These are phyloP conservation scores for Dasyprocta punctata DNA, from an alignment of 2,113 vertebrate species.

Conservation along the genomic window DNA sequence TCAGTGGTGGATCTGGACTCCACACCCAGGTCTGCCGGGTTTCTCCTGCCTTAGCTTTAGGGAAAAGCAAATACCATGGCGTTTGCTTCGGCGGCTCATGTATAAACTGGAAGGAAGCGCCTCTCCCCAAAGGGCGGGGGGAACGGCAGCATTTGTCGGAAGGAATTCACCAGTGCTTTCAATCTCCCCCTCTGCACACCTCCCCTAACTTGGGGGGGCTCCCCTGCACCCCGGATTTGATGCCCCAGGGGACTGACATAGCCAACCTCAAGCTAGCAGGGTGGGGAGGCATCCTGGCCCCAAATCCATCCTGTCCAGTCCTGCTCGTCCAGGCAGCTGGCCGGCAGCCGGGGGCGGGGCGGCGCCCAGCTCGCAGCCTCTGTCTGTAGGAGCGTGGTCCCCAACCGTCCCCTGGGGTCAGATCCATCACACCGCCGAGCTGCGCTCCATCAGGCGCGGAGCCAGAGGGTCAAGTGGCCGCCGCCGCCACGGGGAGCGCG, in stretches of 20 bases:
- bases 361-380: constrained; percentile 70
- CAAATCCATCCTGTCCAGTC: not conserved
- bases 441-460: constrained; percentile 84
- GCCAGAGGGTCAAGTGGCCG: constrained; percentile 88
- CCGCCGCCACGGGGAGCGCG: constrained; percentile 87
- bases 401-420: constrained; percentile 87
- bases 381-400: constrained; percentile 80
- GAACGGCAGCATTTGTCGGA: not conserved
- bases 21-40: not conserved
- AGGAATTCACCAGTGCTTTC: not conserved
- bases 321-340: not conserved
- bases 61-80: not conserved
- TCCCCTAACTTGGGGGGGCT: not conserved
- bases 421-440: constrained; percentile 86
- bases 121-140: fast-evolving
- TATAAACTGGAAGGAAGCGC: not conserved
- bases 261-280: not conserved
- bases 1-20: not conserved
- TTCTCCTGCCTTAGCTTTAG: not conserved
- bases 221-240: not conserved
- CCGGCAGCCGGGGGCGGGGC: not conserved
- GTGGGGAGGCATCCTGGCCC: fast-evolving
- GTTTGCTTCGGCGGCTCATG: not conserved
- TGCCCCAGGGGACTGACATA: not conserved
- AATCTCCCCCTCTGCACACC: fast-evolving